Evolutionary conservation across 2,888 invertebrate species (phyloP), one percentile per base, ranked within the genome.

Genomic region (Pollenia angustigena): DNA sequence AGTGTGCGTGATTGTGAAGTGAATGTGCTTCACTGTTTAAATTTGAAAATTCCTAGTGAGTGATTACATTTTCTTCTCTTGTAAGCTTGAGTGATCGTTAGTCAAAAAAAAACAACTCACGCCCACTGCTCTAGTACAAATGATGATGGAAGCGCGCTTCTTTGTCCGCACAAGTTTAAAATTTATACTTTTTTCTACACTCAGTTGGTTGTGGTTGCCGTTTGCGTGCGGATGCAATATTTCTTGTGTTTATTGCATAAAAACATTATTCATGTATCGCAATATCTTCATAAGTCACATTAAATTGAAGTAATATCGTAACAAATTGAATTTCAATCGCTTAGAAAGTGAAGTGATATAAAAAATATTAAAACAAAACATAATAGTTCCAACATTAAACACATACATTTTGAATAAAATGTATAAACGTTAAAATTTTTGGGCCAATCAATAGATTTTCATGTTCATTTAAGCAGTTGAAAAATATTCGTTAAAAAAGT

Each of bases 241-340:
- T n/a, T 42, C 12, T 81, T 74, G 10, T 52, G 14, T 58, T 48
- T 44, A 52, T 71, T 64, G 32, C 42, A 64, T 62, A 23, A 42
- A 50, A 44, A 56, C 1, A 23, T n/a, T 14, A 58, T 46, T 42
- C 0, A 62, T 46, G 8, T 62, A 18, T 62, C n/a, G 32, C 50
- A 60, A 52, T 68, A 62, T 23, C 4, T 32, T 32, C n/a, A 32
- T 58, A 50, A 48, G 42, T 66, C 48, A 42, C 40, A 48, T 52
- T 18, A 32, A 68, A 75, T 9, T 52, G 42, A 74, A 48, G 12
- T 58, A 42, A 44, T 50, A 68, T 23, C 44, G 69, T 72, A 16
- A 62, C 72, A 46, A 66, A 81, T 40, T 81, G 86, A 83, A 83
- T 81, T 66, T 83, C 80, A 83, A 86, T 71, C 60, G 54, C 18